Conservation (phyloP, 2,888 invertebrate genomes). For the Polyommatus icarus region DNA sequence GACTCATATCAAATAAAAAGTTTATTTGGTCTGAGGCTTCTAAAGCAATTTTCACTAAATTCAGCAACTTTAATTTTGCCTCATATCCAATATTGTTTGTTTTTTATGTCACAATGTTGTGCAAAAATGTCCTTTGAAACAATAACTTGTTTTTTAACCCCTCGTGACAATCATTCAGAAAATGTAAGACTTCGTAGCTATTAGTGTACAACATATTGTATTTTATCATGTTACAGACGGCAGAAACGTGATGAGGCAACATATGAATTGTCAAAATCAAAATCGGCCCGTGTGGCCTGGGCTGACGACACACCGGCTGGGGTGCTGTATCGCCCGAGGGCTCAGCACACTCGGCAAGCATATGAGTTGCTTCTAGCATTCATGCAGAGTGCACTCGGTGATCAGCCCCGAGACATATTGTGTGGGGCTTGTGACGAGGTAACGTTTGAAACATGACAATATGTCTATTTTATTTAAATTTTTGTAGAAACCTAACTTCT, state of each 20-base stretch:
- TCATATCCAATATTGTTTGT: no score
- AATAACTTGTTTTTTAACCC: no score
- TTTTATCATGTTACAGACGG: conserved; percentile 73
- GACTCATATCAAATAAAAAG: no score
- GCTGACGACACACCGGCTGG: conserved; percentile 95
- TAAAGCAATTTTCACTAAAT: no score
- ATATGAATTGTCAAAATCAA: conserved; percentile 94
- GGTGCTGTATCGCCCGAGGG: conserved; percentile 96
- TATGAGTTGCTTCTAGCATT: conserved; percentile 97
- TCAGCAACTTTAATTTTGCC: no score
- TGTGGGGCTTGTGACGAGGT: conserved; percentile 99
- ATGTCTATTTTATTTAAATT: neutral
- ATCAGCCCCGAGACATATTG: conserved; percentile 96
- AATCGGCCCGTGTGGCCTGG: conserved; percentile 90
- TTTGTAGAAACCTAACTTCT: no score
- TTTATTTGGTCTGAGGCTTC: no score
- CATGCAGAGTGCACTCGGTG: conserved; percentile 98
- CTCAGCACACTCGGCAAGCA: conserved; percentile 98
- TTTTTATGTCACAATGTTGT: no score
- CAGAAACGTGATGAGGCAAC: conserved; percentile 96
- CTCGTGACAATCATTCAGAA: no score
- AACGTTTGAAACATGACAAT: neutral
- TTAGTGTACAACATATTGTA: neutral
- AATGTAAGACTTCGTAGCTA: no score
- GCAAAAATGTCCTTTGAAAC: no score